A percentile compares a stretch with the other conserved stretches of the same genome.
Conservation (phyloP, 2,113 vertebrate species). For the Pseudopipra pipra region DNA sequence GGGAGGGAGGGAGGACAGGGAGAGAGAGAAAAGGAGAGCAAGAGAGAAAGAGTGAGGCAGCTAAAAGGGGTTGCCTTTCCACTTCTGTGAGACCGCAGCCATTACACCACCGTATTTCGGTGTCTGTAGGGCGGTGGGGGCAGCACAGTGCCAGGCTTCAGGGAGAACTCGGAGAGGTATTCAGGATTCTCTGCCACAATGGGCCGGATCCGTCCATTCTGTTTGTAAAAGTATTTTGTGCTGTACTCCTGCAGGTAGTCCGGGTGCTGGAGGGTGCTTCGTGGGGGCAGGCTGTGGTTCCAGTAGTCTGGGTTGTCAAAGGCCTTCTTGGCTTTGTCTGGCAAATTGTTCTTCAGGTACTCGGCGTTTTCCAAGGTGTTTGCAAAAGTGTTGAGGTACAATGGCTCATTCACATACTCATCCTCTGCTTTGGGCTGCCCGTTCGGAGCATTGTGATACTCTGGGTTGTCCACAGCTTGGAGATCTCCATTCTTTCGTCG, state of each 20-base stretch:
- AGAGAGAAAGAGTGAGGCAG: slow-evolving; percentile 26
- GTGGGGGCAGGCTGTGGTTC: slow-evolving; percentile 93
- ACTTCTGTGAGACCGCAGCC: neutral
- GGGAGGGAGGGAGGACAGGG: neutral
- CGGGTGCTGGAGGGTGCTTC: slow-evolving; percentile 84
- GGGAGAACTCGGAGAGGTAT: slow-evolving; percentile 92
- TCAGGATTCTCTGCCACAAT: slow-evolving; percentile 93
- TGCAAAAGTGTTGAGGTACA: slow-evolving; percentile 95
- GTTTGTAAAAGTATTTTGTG: slow-evolving; percentile 94
- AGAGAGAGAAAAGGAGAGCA: neutral
- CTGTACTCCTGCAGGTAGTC: slow-evolving; percentile 91
- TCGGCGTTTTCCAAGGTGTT: slow-evolving; percentile 78
- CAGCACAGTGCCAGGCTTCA: slow-evolving; percentile 90
- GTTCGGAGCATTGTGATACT: slow-evolving; percentile 86
- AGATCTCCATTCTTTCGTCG: slow-evolving; percentile 90
- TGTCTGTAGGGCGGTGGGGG: slow-evolving; percentile 97
- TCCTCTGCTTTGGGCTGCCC: slow-evolving; percentile 88
- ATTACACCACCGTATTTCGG: slow-evolving; percentile 96
- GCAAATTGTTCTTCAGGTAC: slow-evolving; percentile 85
- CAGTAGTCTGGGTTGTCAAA: slow-evolving; percentile 99
- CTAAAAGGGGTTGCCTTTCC: slow-evolving; percentile 51
- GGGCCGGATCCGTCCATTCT: slow-evolving; percentile 92
- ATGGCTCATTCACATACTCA: slow-evolving; percentile 89
- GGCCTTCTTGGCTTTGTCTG: slow-evolving; percentile 91
- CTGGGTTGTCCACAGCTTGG: slow-evolving; percentile 91